A percentile compares a stretch with the other conserved stretches of the same genome.
phyloP scores from a whole-genome alignment of 2,888 invertebrate species.

The Platypus cylindrus region DNA sequence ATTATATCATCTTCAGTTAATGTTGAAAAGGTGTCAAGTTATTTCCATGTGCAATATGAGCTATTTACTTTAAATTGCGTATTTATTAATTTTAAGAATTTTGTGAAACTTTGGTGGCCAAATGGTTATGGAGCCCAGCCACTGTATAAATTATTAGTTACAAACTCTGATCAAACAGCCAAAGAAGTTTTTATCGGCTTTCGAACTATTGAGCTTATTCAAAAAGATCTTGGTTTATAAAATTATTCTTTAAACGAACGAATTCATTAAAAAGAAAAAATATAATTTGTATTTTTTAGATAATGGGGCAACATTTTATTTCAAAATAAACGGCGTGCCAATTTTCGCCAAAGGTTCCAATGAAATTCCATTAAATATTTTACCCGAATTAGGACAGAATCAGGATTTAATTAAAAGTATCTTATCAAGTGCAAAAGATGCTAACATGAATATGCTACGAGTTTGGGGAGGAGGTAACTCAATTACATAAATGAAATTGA shows the following conservation, averaged over 20 bases:
- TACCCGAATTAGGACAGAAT: slow-evolving; percentile 60
- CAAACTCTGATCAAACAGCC: slow-evolving; percentile 23
- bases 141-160: slow-evolving; percentile 55
- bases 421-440: slow-evolving; percentile 54
- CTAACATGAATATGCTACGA: slow-evolving; percentile 86
- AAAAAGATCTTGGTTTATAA: slow-evolving; percentile 43
- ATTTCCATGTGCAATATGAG: no score
- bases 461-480: slow-evolving; percentile 89
- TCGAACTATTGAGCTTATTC: slow-evolving; percentile 69
- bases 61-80: no score
- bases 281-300: slow-evolving; percentile 16
- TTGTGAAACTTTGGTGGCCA: slow-evolving; percentile 81
- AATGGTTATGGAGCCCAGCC: slow-evolving; percentile 77
- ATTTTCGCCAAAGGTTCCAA: slow-evolving; percentile 95
- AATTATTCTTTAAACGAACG: not conserved
- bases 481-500: no score
- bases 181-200: slow-evolving; percentile 68
- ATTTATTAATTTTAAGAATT: no score
- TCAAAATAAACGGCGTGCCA: slow-evolving; percentile 70
- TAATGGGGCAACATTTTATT: slow-evolving; percentile 67
- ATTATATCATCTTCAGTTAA: no score
- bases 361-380: slow-evolving; percentile 78
- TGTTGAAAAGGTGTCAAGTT: no score
- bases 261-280: not conserved
- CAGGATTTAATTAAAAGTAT: slow-evolving; percentile 47